Base-by-base conservation (phyloP, 1,140 invertebrate genomes). In the Drosophila funebris region DNA sequence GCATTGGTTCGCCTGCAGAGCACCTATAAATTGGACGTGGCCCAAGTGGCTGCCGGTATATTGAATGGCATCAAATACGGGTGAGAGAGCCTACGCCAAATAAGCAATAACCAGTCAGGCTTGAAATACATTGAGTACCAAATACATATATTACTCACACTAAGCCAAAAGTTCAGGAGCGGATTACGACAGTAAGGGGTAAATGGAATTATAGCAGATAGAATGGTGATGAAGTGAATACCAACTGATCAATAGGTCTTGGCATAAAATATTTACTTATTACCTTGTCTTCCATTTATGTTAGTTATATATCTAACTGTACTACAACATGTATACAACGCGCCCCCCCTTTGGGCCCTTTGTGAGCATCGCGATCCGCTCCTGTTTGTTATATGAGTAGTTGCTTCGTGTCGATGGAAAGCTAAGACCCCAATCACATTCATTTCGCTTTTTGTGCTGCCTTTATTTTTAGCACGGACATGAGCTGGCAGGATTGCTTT, bases 1-100 rank as follows among this genome's bases (percentile, higher is more conserved):
- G 98, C 98, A 20, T 93, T 99, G 56, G 96, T 98, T 63, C 94
- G 98, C 67, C 93, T 99, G 13, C 98, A 99, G 92, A 97, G 99
- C 91, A 99, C 98, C n/a, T 99, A 99, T 92, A 95, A 97, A 71
- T 93, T 99, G 27, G 96, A 98, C 46, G 97, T 98, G 14, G 93
- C 95, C 4, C 96, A 97, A 46, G 94, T 99, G 61, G 97, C 98
- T 6, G 93, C 96, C 52, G 99, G 99, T 16, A 95, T 96, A 75
- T 93, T 99, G 33, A 96, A 97, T 87, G 97, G 97, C 8, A 94
- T 97, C 18, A 94, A 95, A 81, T 97, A 97, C 90, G 96, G 95
- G 96, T 97, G 93, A 91, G 90, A 27, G 43, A 14, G n/a, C 46
- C 33, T 27, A 20, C 27, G 18, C 37, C 46, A 70, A 76, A 79